Conservation (phyloP, 2,797 vertebrate species). For the Brachyalestes nurse region DNA sequence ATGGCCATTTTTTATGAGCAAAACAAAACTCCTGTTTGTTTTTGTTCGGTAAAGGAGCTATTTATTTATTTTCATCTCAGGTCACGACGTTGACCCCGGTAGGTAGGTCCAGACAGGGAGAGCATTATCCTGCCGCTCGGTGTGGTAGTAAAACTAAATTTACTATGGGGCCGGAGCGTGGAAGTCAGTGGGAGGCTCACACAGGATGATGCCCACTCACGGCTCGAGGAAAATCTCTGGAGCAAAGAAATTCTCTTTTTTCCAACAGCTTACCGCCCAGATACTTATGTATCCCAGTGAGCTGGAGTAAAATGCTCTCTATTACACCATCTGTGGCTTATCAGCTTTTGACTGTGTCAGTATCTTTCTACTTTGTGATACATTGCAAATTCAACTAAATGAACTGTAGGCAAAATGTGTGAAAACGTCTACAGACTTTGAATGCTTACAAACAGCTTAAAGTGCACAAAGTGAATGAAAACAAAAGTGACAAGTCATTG, state of each 20-base stretch:
- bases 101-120: slow-evolving; percentile 65
- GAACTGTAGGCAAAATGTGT: slow-evolving; percentile 2
- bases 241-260: slow-evolving; percentile 56
- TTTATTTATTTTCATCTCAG: slow-evolving; percentile 67
- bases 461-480: not conserved
- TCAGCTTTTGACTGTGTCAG: slow-evolving; percentile 10
- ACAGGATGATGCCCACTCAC: slow-evolving; percentile 60
- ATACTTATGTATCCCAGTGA: slow-evolving; percentile 49
- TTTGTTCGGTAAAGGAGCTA: slow-evolving; percentile 66
- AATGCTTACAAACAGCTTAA: not conserved
- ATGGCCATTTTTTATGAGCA: slow-evolving; percentile 65
- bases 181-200: slow-evolving; percentile 62
- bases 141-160: slow-evolving; percentile 70
- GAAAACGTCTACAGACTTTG: too few relatives aligned
- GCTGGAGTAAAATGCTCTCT: slow-evolving; percentile 39
- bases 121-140: slow-evolving; percentile 61
- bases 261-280: slow-evolving; percentile 51
- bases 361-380: slow-evolving; percentile 15
- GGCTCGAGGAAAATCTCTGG: slow-evolving; percentile 58
- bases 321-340: slow-evolving; percentile 43
- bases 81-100: slow-evolving; percentile 62
- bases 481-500: slow-evolving; percentile 14
- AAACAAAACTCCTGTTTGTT: slow-evolving; percentile 70
- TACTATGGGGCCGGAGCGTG: slow-evolving; percentile 60
- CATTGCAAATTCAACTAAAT: slow-evolving; percentile 13